Evolutionary conservation across 1,140 invertebrate genomes (phyloP).

Genomic region (Cardiocondyla obscurior): DNA sequence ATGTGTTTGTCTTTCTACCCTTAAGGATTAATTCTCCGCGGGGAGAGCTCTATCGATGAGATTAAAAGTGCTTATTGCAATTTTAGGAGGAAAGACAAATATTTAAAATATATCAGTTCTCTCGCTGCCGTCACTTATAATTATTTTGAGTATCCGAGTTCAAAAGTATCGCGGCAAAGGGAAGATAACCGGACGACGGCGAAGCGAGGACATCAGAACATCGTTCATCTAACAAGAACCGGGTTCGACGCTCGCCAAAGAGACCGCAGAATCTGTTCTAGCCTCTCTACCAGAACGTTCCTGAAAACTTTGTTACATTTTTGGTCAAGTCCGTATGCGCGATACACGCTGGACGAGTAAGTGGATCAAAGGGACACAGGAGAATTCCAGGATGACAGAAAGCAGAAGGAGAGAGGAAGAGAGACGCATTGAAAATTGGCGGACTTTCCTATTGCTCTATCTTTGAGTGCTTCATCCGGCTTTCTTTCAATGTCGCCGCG

Average conservation of each 20-base stretch:
- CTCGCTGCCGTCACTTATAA: no score
- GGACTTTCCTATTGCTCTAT: slow-evolving; percentile 40
- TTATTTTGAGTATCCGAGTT: slow-evolving; percentile 16
- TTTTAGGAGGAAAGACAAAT: not conserved
- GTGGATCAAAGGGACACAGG: slow-evolving; percentile 79
- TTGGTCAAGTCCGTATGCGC: slow-evolving; percentile 75
- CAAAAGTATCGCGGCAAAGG: slow-evolving; percentile 19
- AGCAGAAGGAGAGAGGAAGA: slow-evolving; percentile 19
- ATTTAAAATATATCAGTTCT: not conserved
- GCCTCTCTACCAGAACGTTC: slow-evolving; percentile 73
- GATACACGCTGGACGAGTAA: slow-evolving; percentile 74
- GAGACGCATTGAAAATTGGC: slow-evolving; percentile 15
- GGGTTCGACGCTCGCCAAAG: slow-evolving; percentile 74
- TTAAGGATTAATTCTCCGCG: slow-evolving; percentile 1
- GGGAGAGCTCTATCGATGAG: not conserved
- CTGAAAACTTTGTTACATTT: slow-evolving; percentile 82
- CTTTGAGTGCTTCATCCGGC: slow-evolving; percentile 47
- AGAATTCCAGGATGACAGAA: slow-evolving; percentile 56
- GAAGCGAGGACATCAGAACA: slow-evolving; percentile 32
- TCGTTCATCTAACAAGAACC: slow-evolving; percentile 58
- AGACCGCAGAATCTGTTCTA: slow-evolving; percentile 80
- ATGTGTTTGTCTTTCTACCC: not conserved
- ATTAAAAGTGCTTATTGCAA: not conserved
- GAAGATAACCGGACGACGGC: not conserved
- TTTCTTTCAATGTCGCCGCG: slow-evolving; percentile 26